phyloP scores from a whole-genome alignment of 2,888 invertebrate species.

The Epirrhoe tristata region DNA sequence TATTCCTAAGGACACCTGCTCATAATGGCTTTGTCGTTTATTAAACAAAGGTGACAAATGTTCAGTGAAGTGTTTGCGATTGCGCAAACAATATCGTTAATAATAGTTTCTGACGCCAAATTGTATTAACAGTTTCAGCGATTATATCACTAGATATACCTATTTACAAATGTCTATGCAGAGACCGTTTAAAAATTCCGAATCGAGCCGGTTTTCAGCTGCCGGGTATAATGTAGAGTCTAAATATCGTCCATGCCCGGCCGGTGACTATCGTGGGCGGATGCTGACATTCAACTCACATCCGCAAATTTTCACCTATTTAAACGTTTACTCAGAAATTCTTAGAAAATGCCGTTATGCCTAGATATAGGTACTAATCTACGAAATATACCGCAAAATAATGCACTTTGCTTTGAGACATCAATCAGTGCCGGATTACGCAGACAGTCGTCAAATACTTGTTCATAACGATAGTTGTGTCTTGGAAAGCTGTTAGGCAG shows the following conservation, averaged over 20 bases:
- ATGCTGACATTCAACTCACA: conserved; percentile 50
- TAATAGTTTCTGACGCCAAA: neutral
- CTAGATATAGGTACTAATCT: conserved; percentile 34
- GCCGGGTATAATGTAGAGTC: conserved; percentile 52
- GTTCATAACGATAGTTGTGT: neutral
- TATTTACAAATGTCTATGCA: neutral
- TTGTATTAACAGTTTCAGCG: no score
- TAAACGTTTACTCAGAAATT: conserved; percentile 49
- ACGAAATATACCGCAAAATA: conserved; percentile 25
- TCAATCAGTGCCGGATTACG: neutral
- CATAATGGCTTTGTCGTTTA: conserved; percentile 1
- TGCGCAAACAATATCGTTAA: neutral
- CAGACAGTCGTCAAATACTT: no score
- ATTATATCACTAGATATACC: neutral
- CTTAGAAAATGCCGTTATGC: conserved; percentile 42
- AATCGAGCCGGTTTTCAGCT: conserved; percentile 58
- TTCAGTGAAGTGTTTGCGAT: conserved; percentile 2
- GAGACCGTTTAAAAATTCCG: conserved; percentile 55
- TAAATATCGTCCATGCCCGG: conserved; percentile 64
- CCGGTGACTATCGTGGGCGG: conserved; percentile 48
- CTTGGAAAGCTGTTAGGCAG: neutral
- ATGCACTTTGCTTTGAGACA: neutral
- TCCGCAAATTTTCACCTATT: conserved; percentile 51
- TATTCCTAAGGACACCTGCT: conserved; percentile 25
- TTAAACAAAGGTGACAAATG: conserved; percentile 15